Evolutionary conservation across 64 coral and sea anemone species (phyloP).

Genomic region (Montipora capricornis): DNA sequence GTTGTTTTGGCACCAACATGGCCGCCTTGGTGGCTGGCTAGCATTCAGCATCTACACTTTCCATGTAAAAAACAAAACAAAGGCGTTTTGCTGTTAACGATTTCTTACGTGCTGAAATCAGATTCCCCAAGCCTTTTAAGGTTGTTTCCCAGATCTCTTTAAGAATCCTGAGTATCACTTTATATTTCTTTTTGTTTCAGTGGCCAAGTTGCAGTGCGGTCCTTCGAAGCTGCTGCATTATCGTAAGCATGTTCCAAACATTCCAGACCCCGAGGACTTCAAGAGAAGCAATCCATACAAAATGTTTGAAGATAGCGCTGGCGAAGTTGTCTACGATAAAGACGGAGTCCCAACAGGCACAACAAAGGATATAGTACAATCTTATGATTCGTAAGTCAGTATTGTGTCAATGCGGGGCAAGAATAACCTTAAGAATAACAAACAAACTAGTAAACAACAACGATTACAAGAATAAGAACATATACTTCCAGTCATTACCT

Average conservation of each 20-base stretch:
- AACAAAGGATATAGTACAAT: conserved; percentile 46
- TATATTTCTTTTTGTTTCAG: not conserved
- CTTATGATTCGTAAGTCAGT: conserved; percentile 66
- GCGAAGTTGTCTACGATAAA: conserved; percentile 48
- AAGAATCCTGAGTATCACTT: not conserved
- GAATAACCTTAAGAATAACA: not conserved
- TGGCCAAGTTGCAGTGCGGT: conserved; percentile 45
- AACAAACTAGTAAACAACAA: no score
- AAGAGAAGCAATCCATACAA: conserved; percentile 33
- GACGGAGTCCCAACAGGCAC: conserved; percentile 45
- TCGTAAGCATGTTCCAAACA: conserved; percentile 14
- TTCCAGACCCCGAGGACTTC: not conserved
- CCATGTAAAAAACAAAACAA: no score
- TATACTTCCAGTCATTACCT: no score
- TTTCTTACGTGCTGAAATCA: no score
- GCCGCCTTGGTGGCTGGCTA: no score
- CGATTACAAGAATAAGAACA: no score
- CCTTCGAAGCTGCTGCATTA: conserved; percentile 31
- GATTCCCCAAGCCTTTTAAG: no score
- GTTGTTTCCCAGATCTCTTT: no score
- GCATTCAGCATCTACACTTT: no score
- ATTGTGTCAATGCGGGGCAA: not conserved
- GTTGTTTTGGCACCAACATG: no score
- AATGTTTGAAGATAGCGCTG: conserved; percentile 29
- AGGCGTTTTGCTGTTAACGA: no score